Percentiles rank a stretch among this genome's conserved stretches.
Evolutionary conservation across 1,140 invertebrate species (phyloP).

Genomic region (Pteromalus puparum): DNA sequence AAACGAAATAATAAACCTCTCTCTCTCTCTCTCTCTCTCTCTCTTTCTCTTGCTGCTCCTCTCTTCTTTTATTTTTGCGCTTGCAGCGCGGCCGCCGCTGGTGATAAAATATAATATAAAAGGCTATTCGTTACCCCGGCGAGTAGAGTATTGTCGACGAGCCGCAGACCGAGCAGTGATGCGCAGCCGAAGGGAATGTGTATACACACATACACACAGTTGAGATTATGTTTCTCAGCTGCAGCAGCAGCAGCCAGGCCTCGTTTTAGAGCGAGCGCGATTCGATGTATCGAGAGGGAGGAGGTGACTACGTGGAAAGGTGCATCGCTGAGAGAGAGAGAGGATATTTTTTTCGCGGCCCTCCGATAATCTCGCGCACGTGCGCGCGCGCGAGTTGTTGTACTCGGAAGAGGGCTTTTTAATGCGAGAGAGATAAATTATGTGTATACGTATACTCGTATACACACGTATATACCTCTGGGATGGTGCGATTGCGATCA

Average conservation of each 20-base stretch:
- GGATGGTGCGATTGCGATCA: slow-evolving; percentile 17
- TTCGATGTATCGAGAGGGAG: slow-evolving; percentile 9
- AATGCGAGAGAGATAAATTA: slow-evolving; percentile 11
- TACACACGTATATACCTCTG: neutral
- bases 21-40: slow-evolving; percentile 1
- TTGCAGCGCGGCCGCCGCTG: slow-evolving; percentile 33
- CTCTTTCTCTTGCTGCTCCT: neutral
- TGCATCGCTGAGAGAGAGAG: slow-evolving; percentile 11
- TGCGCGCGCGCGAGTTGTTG: neutral
- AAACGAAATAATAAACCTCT: slow-evolving; percentile 72
- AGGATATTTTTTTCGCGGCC: slow-evolving; percentile 9
- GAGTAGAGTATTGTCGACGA: slow-evolving; percentile 57
- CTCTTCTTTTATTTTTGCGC: slow-evolving; percentile 16
- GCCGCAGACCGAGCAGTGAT: slow-evolving; percentile 13
- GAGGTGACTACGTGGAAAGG: slow-evolving; percentile 15
- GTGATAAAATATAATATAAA: slow-evolving; percentile 70
- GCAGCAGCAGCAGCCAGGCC: neutral
- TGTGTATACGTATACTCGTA: neutral
- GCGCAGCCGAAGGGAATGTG: slow-evolving; percentile 8
- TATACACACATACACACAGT: neutral
- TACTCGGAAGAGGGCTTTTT: slow-evolving; percentile 3
- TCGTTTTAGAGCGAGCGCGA: slow-evolving; percentile 7
- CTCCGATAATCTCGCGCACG: slow-evolving; percentile 41
- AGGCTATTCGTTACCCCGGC: slow-evolving; percentile 60
- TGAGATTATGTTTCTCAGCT: slow-evolving; percentile 5